Evolutionary conservation across 1,140 invertebrate genomes (phyloP), one percentile per base, ranked within the genome.

Genomic region (Ylistrum balloti): DNA sequence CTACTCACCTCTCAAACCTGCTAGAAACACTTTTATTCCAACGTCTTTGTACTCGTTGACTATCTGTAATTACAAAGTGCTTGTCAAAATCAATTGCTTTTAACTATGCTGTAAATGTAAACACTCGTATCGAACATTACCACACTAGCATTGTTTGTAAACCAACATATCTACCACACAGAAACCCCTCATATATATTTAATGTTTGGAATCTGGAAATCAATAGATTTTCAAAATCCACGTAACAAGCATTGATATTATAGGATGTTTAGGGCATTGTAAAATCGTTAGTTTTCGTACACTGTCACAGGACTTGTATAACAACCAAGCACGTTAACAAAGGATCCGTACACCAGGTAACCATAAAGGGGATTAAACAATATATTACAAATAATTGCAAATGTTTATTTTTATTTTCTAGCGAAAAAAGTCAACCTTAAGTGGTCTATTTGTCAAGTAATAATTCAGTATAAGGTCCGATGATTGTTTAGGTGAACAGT

Each of bases 1-100:
- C 17, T 32, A 89, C 92, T 90, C 93, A 95, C 95, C 94, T 93
- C 95, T 95, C 89, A 94, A 95, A 33, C 95, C 94, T 33, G 94
- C 94, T 10, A 95, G 89, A 88, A 94, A 94, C 0, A 95, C 92
- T 90, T 94, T 94, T n/a, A 95, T 94, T 41, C 93, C 94, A 34
- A 95, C 93, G 45, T 93, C 92, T 88, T 94, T 93, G 90, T 94
- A 95, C 45, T 95, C 94, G 41, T 91, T 92, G 13, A 95, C 92
- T 88, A 95, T 92, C 95, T 95, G 92, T 33, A 93, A 90, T 48
- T 45, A 85, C 86, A 74, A 92, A 90, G 87, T 48, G 89, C 86
- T 86, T 33, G 86, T 15, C 34, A 7, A 86, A 92, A 33, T 34
- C 28, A 17, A 48, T 88, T n/a, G 0, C 41, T 41, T 45, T 88